Percentiles rank a stretch among this genome's conserved stretches.
Conservation (phyloP, 2,797 vertebrate genomes). For the Phoxinus dragarum region DNA sequence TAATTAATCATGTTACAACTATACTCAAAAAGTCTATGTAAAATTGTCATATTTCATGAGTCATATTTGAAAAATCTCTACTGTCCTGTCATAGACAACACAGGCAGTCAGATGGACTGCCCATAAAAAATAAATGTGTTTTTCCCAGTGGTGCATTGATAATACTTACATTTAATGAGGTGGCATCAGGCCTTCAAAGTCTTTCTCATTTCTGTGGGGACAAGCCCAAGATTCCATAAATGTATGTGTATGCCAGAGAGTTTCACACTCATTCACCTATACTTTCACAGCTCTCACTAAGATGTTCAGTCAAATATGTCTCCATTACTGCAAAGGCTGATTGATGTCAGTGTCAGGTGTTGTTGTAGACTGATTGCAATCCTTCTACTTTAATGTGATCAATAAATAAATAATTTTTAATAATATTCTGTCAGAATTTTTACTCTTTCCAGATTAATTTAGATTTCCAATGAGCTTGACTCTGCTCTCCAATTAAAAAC, state of each 20-base stretch:
- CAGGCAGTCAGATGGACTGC: conserved; percentile 13
- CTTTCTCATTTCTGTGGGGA: conserved; percentile 34
- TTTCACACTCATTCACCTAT: conserved; percentile 16
- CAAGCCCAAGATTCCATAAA: conserved; percentile 8
- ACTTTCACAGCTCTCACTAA: conserved; percentile 28
- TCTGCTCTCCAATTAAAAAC: neutral
- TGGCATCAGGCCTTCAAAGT: conserved; percentile 52
- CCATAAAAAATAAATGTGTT: conserved; percentile 59
- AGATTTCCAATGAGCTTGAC: neutral
- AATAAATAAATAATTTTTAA: neutral
- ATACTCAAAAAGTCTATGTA: conserved; percentile 5
- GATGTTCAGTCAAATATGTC: neutral
- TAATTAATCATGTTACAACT: neutral
- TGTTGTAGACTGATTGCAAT: neutral
- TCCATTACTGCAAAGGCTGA: neutral
- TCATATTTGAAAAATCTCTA: conserved; percentile 39
- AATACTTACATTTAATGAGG: conserved; percentile 51
- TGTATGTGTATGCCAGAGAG: conserved; percentile 28
- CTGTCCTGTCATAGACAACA: conserved; percentile 34
- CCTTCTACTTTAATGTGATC: neutral
- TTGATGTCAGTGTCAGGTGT: neutral
- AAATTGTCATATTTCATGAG: conserved; percentile 8
- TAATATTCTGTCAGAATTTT: neutral
- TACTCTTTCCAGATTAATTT: neutral
- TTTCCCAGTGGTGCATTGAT: conserved; percentile 40